Conservation (phyloP, 2,888 invertebrate species). For the Idaea straminata region DNA sequence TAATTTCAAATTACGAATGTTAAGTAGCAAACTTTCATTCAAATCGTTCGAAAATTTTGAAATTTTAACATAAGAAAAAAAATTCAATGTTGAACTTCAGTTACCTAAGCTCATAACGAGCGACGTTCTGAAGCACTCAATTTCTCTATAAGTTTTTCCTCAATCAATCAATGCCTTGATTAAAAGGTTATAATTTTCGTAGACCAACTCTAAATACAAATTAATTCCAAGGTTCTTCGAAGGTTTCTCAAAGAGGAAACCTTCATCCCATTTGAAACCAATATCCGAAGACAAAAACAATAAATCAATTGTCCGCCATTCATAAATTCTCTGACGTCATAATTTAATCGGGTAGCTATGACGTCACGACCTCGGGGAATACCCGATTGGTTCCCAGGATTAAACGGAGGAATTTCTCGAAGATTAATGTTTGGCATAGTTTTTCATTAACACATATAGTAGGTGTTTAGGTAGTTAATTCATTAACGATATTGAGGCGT, state of each 20-base stretch:
- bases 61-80: too few species aligned
- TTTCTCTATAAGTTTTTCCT: too few species aligned
- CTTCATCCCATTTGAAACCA: background rate
- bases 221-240: background rate
- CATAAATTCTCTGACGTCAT: background rate
- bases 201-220: background rate
- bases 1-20: too few species aligned
- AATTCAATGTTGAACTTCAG: too few species aligned
- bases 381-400: background rate
- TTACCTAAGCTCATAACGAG: too few species aligned
- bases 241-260: background rate
- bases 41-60: too few species aligned
- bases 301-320: background rate
- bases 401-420: constrained; percentile 31
- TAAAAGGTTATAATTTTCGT: too few species aligned
- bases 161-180: too few species aligned
- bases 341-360: background rate
- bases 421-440: background rate
- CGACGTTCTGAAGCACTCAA: too few species aligned
- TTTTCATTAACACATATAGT: background rate
- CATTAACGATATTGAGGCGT: too few species aligned
- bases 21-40: too few species aligned
- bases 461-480: background rate
- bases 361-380: background rate
- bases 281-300: constrained; percentile 1